These are phyloP conservation scores for Saimiri boliviensis DNA, from an alignment of 2,113 vertebrate genomes.

Conservation along the genomic window DNA sequence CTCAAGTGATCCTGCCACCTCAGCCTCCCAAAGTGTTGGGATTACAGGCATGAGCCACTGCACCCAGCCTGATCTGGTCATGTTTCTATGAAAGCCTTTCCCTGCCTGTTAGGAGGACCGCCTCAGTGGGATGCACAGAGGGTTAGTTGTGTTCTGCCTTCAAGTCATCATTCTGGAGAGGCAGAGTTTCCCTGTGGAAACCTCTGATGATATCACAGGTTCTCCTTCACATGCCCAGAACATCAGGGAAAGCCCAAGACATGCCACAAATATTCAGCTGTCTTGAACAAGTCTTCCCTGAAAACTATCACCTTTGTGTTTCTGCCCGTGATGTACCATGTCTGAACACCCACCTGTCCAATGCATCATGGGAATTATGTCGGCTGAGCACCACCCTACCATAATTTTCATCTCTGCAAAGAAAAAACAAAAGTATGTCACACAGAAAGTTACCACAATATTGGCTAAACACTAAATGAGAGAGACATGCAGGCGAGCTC, in stretches of 20 bases:
- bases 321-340: conserved; percentile 3
- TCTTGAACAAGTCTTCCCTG: conserved; percentile 38
- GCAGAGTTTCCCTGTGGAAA: not conserved
- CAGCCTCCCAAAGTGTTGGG: no score
- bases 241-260: not conserved
- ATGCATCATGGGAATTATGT: conserved; percentile 85
- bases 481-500: not conserved
- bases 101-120: not conserved
- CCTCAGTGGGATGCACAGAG: no score
- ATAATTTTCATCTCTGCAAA: conserved; percentile 92
- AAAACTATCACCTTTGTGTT: not conserved
- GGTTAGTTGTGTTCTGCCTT: not conserved
- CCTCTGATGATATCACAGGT: not conserved
- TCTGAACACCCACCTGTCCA: conserved; percentile 83
- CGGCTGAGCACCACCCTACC: conserved; percentile 84
- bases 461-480: conserved; percentile 26
- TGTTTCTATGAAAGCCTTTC: not conserved
- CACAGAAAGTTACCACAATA: not conserved
- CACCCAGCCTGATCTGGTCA: not conserved
- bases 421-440: conserved; percentile 67
- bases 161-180: not conserved
- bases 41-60: no score
- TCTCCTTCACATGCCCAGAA: not conserved
- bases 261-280: not conserved
- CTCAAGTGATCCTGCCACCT: no score